Evolutionary conservation across 2,888 invertebrate genomes (phyloP).

Genomic region (Thera britannica): DNA sequence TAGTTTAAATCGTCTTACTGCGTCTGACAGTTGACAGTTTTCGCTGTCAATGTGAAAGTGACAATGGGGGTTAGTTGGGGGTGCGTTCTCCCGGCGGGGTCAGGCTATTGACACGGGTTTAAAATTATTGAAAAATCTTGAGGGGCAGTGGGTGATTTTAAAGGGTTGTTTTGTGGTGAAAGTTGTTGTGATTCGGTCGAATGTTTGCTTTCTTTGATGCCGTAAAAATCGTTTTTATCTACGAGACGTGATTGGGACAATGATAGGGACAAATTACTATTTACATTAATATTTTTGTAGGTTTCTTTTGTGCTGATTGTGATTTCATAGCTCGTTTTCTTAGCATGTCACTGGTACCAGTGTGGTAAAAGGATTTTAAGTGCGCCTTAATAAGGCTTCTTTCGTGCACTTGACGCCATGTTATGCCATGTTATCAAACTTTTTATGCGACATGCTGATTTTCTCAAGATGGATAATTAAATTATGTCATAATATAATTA

Average conservation of each 20-base stretch:
- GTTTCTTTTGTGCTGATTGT: not conserved
- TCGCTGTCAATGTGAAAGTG: conserved; percentile 71
- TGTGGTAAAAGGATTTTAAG: no score
- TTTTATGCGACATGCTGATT: no score
- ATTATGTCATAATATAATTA: no score
- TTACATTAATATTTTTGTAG: not conserved
- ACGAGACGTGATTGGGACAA: not conserved
- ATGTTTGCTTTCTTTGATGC: conserved; percentile 15
- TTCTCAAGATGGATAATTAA: no score
- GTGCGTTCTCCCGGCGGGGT: conserved; percentile 68
- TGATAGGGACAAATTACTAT: not conserved
- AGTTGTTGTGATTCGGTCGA: conserved; percentile 44
- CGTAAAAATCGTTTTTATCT: conserved; percentile 9
- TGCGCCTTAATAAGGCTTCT: no score
- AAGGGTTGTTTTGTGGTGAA: conserved; percentile 63
- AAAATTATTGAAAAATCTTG: conserved; percentile 79
- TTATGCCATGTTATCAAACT: no score
- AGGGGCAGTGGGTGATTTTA: conserved; percentile 60
- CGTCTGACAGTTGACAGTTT: conserved; percentile 84
- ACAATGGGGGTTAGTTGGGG: conserved; percentile 79
- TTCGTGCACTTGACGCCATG: no score
- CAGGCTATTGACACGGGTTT: conserved; percentile 76
- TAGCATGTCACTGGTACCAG: no score
- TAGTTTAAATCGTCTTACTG: conserved; percentile 83
- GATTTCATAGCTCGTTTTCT: no score